Evolutionary conservation across 2,888 invertebrate species (phyloP), one percentile per base, ranked within the genome.

Genomic region (Leucophenga maculata): DNA sequence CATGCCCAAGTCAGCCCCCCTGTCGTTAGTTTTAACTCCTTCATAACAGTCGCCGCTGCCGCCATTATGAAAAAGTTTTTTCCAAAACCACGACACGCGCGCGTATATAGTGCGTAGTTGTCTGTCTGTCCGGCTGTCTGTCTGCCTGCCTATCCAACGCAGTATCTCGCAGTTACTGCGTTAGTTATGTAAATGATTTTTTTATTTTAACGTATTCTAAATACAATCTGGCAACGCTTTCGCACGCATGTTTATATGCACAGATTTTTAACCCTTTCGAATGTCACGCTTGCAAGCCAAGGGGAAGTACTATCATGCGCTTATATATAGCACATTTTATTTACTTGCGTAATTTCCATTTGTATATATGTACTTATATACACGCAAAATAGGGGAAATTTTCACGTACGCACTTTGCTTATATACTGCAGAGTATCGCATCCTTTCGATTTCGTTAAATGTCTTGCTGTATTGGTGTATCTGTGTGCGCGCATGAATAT

Each of bases 201-300:
- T 18, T 68, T 67, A 22, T 57, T 52, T 55, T 20, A 32, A 44
- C 44, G n/a, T n/a, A n/a, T n/a, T n/a, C n/a, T n/a, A 18, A 44
- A 54, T 72, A 77, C 76, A 75, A 73, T 75, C 83, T 85, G 85
- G 83, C 83, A 85, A 82, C 85, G 66, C 83, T 72, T n/a, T 64
- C 66, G 65, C 68, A 83, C 85, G 84, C 84, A 84, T 79, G 77
- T 74, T 75, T 59, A 67, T 65, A 72, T 20, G 64, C 83, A 75
- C 74, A 76, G 85, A 85, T 83, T 83, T 78, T 83, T 85, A 83
- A 85, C 83, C 83, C 85, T 83, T 81, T 81, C 67, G 54, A 62
- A 64, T 72, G 64, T 77, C 75, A 79, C 83, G 81, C 77, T 71
- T 65, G 73, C 72, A 72, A 67, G 2, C 22, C 48, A 20, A 26